phyloP scores from a whole-genome alignment of 2,888 invertebrate species.

The Syrphus vitripennis region DNA sequence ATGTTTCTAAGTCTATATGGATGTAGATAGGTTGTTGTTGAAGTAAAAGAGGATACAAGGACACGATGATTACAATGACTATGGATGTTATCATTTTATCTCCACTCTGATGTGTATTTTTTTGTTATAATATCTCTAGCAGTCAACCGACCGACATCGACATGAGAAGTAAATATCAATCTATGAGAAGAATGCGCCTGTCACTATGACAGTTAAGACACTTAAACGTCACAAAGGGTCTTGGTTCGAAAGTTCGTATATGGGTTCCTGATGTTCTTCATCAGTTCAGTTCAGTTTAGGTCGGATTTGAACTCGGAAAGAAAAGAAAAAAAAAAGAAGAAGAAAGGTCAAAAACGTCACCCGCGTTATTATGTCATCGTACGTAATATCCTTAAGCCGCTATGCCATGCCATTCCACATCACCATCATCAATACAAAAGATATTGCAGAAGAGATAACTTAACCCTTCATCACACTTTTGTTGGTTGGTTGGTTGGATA shows the following conservation, averaged over 20 bases:
- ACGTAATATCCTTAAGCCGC: conserved; percentile 13
- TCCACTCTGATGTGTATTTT: conserved; percentile 8
- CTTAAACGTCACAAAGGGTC: not conserved
- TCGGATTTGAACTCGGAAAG: not conserved
- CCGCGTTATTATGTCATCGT: conserved; percentile 39
- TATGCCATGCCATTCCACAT: not conserved
- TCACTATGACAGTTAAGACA: conserved; percentile 48
- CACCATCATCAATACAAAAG: conserved; percentile 28
- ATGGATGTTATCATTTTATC: conserved; percentile 58
- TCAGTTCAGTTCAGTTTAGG: not conserved
- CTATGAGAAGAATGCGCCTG: conserved; percentile 57
- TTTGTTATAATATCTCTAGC: not conserved
- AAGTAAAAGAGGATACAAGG: conserved; percentile 37
- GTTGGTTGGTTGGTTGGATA: too few relatives aligned
- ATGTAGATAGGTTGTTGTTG: not conserved
- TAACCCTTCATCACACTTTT: conserved; percentile 57
- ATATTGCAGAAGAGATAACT: conserved; percentile 53
- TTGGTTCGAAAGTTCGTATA: not conserved
- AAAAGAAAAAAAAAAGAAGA: not conserved
- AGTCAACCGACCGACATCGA: too few relatives aligned
- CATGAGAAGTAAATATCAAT: conserved; percentile 54
- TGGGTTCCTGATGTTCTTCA: not conserved
- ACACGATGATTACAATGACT: conserved; percentile 61
- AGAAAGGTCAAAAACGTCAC: conserved; percentile 41
- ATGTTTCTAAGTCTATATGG: not conserved